Percentiles rank a stretch among this genome's conserved stretches.
These are phyloP conservation scores for Zygothrica quintamaculata DNA, from an alignment of 2,888 invertebrate species.

Conservation along the genomic window DNA sequence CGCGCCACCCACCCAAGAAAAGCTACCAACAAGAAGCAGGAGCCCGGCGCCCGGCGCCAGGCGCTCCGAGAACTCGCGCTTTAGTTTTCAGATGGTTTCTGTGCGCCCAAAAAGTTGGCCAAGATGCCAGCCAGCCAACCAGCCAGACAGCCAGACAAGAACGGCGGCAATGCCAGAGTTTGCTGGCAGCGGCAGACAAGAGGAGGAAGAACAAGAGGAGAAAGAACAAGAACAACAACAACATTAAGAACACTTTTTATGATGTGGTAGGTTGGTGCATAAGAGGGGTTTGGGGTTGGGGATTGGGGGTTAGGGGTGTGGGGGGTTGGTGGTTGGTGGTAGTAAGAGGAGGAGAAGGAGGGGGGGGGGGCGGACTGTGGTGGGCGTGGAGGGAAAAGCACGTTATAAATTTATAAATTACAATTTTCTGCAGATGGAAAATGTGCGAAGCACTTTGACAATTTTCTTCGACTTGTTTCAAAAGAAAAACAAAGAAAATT, in stretches of 20 bases:
- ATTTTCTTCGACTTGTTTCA: slow-evolving; percentile 40
- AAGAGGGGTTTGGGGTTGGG: slow-evolving; percentile 13
- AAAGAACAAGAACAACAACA: slow-evolving; percentile 13
- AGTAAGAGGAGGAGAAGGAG: slow-evolving; percentile 20
- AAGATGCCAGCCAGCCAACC: slow-evolving; percentile 11
- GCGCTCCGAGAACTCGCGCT: slow-evolving; percentile 25
- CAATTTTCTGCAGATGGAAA: slow-evolving; percentile 67
- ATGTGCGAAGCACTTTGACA: slow-evolving; percentile 39
- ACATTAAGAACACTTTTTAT: slow-evolving; percentile 50
- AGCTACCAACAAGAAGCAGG: not conserved
- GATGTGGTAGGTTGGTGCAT: slow-evolving; percentile 1
- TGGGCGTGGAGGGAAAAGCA: slow-evolving; percentile 18
- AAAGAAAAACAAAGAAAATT: slow-evolving; percentile 13
- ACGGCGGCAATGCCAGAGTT: not conserved
- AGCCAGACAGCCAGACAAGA: no score
- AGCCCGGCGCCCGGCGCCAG: not conserved
- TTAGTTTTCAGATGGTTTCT: slow-evolving; percentile 50
- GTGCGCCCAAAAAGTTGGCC: slow-evolving; percentile 46
- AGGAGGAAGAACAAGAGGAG: slow-evolving; percentile 2
- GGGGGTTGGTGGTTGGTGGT: no score
- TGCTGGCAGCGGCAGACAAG: not conserved
- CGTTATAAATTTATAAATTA: slow-evolving; percentile 84
- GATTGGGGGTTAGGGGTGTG: slow-evolving; percentile 23
- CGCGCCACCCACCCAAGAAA: slow-evolving; percentile 56
- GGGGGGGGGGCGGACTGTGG: slow-evolving; percentile 22